Percentiles rank a stretch among this genome's conserved stretches.
Evolutionary conservation across 2,797 vertebrate species (phyloP).

Genomic region (Sebastes vulpes): DNA sequence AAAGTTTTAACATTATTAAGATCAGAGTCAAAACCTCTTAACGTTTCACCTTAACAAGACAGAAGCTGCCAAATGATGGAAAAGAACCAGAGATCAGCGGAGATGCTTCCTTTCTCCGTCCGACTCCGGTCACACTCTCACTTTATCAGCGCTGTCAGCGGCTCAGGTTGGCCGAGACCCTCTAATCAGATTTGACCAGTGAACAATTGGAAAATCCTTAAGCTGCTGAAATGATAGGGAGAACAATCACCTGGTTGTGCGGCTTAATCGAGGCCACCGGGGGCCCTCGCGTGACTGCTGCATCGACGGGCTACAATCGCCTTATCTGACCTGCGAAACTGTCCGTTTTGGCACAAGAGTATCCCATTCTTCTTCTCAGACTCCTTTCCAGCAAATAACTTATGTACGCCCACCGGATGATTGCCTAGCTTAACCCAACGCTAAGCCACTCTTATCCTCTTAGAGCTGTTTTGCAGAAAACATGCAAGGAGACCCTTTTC

Average conservation of each 20-base stretch:
- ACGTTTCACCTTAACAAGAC: neutral
- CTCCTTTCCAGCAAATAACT: conserved; percentile 59
- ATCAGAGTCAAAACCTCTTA: neutral
- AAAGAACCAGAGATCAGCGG: neutral
- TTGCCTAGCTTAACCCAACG: conserved; percentile 70
- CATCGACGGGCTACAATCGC: conserved; percentile 38
- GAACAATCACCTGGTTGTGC: conserved; percentile 73
- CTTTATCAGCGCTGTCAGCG: conserved; percentile 44
- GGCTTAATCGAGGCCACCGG: conserved; percentile 43
- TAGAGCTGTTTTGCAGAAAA: conserved; percentile 69
- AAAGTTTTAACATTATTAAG: neutral
- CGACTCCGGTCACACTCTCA: conserved; percentile 37
- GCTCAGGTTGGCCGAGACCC: conserved; percentile 45
- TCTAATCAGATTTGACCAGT: conserved; percentile 68
- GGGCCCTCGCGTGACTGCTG: conserved; percentile 30
- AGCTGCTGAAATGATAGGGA: conserved; percentile 48
- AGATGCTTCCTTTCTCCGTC: conserved; percentile 4
- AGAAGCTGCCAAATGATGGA: neutral
- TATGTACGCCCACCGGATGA: conserved; percentile 64
- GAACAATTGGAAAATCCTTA: conserved; percentile 56
- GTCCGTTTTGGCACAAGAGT: conserved; percentile 33
- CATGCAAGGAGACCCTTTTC: conserved; percentile 61
- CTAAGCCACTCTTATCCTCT: conserved; percentile 77
- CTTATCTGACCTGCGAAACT: conserved; percentile 42
- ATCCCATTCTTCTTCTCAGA: conserved; percentile 57